A percentile compares a stretch with the other conserved stretches of the same genome.
Evolutionary conservation across 2,797 vertebrate genomes (phyloP).

Genomic region (Phylloscopus collybita): DNA sequence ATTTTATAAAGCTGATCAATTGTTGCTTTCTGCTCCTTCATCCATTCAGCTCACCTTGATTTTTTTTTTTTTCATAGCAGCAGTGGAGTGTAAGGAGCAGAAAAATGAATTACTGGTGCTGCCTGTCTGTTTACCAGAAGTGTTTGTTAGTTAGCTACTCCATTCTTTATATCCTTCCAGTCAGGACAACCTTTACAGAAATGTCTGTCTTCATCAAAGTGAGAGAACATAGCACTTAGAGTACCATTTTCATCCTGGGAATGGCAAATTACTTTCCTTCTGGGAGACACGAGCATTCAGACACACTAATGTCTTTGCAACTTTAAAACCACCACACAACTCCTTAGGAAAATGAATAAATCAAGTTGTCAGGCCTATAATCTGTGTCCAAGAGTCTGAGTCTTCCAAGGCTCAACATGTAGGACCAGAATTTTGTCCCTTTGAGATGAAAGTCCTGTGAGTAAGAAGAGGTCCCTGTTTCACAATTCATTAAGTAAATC

Average conservation of each 20-base stretch:
- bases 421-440: not conserved
- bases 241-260: slow-evolving; percentile 11
- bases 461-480: not conserved
- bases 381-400: not conserved
- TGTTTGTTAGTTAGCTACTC: not conserved
- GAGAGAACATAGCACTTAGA: not conserved
- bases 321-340: not conserved
- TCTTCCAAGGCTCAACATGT: not conserved
- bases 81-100: not conserved
- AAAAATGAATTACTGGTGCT: not conserved
- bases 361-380: not conserved
- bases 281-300: not conserved
- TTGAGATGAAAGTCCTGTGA: not conserved
- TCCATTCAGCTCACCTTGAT: not conserved
- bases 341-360: not conserved
- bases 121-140: not conserved
- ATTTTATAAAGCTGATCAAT: not conserved
- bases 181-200: not conserved
- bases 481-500: not conserved
- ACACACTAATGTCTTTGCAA: not conserved
- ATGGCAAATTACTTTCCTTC: slow-evolving; percentile 10
- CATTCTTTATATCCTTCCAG: not conserved
- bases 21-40: not conserved
- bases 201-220: not conserved
- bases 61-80: not conserved